Conservation (phyloP, 2,113 vertebrate genomes). For the Coregonus clupeaformis region DNA sequence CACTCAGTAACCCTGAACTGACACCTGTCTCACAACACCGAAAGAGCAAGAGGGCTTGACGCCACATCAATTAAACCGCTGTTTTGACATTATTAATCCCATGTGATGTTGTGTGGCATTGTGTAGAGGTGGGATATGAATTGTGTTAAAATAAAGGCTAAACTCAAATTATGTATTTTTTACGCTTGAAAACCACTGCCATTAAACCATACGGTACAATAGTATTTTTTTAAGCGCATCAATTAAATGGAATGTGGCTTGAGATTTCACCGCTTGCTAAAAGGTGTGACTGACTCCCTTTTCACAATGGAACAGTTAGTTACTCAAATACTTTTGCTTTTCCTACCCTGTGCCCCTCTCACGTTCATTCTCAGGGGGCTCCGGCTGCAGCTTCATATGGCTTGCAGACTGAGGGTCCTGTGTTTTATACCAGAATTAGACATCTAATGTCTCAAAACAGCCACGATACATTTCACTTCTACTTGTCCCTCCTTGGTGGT, state of each 20-base stretch:
- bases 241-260: neutral
- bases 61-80: neutral
- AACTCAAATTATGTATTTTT: neutral
- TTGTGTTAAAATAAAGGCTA: neutral
- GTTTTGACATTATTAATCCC: neutral
- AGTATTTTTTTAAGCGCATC: neutral
- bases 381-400: neutral
- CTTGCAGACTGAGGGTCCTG: neutral
- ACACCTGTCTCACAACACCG: neutral
- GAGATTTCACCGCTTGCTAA: neutral
- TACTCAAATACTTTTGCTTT: neutral
- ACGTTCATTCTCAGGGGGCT: neutral
- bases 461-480: neutral
- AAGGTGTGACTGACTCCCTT: neutral
- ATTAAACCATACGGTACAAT: neutral
- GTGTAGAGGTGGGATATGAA: neutral
- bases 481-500: neutral
- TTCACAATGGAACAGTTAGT: neutral
- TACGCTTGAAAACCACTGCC: neutral
- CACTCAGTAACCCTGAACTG: neutral
- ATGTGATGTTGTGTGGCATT: neutral
- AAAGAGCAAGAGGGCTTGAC: neutral
- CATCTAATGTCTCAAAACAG: neutral
- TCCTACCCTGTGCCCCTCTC: constrained; percentile 8
- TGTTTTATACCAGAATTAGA: constrained; percentile 1